Conservation (phyloP, 2,888 invertebrate genomes). For the Drosophila bunnanda region DNA sequence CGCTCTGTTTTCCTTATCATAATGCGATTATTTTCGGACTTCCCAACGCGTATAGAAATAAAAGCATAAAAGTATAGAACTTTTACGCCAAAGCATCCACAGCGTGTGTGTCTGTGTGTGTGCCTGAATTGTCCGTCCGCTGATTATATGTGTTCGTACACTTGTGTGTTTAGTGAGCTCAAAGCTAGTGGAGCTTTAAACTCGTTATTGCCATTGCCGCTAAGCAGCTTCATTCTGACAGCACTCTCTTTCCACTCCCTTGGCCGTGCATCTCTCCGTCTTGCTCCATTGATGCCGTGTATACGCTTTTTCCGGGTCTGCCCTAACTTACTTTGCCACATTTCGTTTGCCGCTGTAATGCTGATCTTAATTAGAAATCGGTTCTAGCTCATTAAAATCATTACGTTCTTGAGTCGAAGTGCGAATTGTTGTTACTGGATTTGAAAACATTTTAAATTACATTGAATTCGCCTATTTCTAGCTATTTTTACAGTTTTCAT, state of each 20-base stretch:
- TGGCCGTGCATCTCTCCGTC: constrained; percentile 23
- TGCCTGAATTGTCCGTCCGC: constrained; percentile 14
- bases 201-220: constrained; percentile 64
- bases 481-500: too few species aligned
- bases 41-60: constrained; percentile 51
- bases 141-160: constrained; percentile 28
- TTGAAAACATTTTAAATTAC: background rate
- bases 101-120: constrained; percentile 14
- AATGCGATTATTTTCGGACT: constrained; percentile 72
- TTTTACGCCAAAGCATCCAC: constrained; percentile 59
- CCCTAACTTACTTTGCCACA: constrained; percentile 39
- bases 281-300: constrained; percentile 7
- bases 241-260: constrained; percentile 25
- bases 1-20: constrained; percentile 63
- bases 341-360: constrained; percentile 54
- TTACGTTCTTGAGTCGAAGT: constrained; percentile 41
- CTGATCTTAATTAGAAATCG: constrained; percentile 69
- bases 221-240: constrained; percentile 58
- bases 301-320: constrained; percentile 18
- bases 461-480: background rate
- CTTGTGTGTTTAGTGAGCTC: constrained; percentile 43
- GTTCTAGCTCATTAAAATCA: constrained; percentile 67
- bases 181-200: constrained; percentile 71
- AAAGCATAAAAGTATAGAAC: constrained; percentile 66
- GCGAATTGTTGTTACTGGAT: constrained; percentile 40